Conservation (phyloP, 1,140 invertebrate species). For the Atopsyche davidsoni region DNA sequence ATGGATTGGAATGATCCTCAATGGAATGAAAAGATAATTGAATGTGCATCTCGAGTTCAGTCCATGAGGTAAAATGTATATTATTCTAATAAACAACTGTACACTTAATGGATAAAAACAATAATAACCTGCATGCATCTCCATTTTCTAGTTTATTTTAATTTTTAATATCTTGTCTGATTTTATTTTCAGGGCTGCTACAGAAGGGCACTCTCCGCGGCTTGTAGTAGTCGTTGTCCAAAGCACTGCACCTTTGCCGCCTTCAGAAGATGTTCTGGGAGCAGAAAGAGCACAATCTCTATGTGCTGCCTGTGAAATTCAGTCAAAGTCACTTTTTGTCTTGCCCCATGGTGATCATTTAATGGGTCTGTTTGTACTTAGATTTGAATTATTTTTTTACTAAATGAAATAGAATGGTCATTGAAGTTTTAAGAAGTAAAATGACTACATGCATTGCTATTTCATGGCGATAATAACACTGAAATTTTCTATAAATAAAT, state of each 20-base stretch:
- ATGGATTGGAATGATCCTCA: conserved; percentile 93
- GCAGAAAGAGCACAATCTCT: conserved; percentile 83
- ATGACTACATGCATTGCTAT: no score
- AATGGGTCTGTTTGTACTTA: conserved; percentile 61
- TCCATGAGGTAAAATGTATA: conserved; percentile 54
- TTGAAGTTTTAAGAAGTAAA: no score
- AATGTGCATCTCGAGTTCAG: conserved; percentile 87
- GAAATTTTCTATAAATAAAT: no score
- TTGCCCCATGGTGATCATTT: conserved; percentile 85
- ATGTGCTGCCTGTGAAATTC: conserved; percentile 85
- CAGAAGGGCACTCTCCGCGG: conserved; percentile 74
- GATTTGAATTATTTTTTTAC: no score
- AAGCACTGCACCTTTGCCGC: conserved; percentile 67
- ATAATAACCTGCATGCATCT: not conserved
- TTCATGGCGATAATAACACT: no score
- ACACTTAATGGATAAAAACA: conserved; percentile 1
- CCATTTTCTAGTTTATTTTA: conserved; percentile 1
- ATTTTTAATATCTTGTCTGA: not conserved
- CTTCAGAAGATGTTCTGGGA: conserved; percentile 78
- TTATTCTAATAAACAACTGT: not conserved
- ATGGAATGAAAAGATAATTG: conserved; percentile 91
- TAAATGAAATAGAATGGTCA: no score
- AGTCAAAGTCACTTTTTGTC: conserved; percentile 87
- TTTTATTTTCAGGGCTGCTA: conserved; percentile 36
- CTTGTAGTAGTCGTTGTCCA: conserved; percentile 88